Base-by-base conservation (phyloP, 2,797 vertebrate species). In the Champsocephalus gunnari region DNA sequence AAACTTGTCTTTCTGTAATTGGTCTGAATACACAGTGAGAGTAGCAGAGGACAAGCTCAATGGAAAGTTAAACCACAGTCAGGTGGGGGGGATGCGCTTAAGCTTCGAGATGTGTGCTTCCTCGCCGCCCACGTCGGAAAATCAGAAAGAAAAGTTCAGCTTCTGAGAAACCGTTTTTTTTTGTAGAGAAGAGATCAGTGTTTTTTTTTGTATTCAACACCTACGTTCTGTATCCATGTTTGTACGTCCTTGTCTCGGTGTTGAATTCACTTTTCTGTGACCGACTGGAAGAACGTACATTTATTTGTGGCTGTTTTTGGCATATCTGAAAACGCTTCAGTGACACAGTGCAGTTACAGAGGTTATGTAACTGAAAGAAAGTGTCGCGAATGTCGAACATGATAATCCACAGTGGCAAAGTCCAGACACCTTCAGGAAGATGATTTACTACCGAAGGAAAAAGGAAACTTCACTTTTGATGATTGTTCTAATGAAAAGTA, bases 111-210 rank as follows among this genome's bases (percentile, higher is more conserved):
- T 66, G 78, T 58, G 77, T 28, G 61, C 57, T 17, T 78, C 70
- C n/a, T 75, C 83, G 57, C 83, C 89, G 75, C 92, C 92, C 89
- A 92, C 92, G 82, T 87, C 77, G 88, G 89, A 91, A 91, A 89
- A 83, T 41, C 77, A 75, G 21, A 28, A 50, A 79, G 64, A 66
- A 73, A 83, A 70, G 76, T 85, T 82, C 71, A 61, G 82, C 79
- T 92, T 92, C 92, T 88, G 68, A 91, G 90, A 92, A 91, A 19
- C 19, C 19, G 19, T 19, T 19, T 19, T 19, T 19, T 19, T 19
- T 19, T 19, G 19, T 58, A 75, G 14, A 66, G 47, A 50, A 6
- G 3, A 63, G n/a, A 54, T 48, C 28, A 53, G 59, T 50, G 56
- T 60, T 53, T 54, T 62, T 44, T 43, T 47, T 50, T 61, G 21